Evolutionary conservation across 2,888 invertebrate genomes (phyloP).

Genomic region (Odontomyia ornata): DNA sequence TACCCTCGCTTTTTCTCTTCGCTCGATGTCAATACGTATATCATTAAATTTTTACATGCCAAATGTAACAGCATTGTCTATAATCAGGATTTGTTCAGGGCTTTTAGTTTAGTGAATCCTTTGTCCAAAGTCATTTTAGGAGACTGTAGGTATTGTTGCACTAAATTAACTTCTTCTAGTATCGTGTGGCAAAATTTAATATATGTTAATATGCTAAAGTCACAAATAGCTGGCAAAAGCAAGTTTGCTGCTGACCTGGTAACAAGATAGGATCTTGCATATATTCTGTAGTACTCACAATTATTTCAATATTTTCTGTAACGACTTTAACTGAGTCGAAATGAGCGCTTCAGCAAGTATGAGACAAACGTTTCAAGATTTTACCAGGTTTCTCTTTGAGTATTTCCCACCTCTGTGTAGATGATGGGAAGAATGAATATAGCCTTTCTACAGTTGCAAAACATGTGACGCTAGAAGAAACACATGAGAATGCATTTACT

Average conservation of each 20-base stretch:
- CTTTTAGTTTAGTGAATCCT: background rate
- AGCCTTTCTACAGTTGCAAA: background rate
- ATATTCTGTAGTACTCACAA: slow-evolving; percentile 16
- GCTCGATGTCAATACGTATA: too few species aligned
- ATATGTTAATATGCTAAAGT: background rate
- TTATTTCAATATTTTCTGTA: slow-evolving; percentile 22
- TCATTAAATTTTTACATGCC: too few species aligned
- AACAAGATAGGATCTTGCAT: slow-evolving; percentile 29
- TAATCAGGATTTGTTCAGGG: too few species aligned
- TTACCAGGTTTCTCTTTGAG: slow-evolving; percentile 19
- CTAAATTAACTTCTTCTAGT: slow-evolving; percentile 17
- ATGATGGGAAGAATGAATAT: slow-evolving; percentile 5
- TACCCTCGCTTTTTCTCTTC: too few species aligned
- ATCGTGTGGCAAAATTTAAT: slow-evolving; percentile 9
- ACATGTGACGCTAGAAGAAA: background rate
- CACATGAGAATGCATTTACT: background rate
- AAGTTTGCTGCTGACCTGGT: slow-evolving; percentile 33
- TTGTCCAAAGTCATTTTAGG: slow-evolving; percentile 21
- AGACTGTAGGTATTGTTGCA: slow-evolving; percentile 2
- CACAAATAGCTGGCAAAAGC: slow-evolving; percentile 21
- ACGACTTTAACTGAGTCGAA: slow-evolving; percentile 14
- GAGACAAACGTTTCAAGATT: slow-evolving; percentile 21
- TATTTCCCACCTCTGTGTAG: slow-evolving; percentile 8
- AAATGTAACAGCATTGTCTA: too few species aligned
- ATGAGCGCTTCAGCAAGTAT: slow-evolving; percentile 5